phyloP scores from a whole-genome alignment of 1,140 invertebrate genomes.

The Drosophila kurseongensis region DNA sequence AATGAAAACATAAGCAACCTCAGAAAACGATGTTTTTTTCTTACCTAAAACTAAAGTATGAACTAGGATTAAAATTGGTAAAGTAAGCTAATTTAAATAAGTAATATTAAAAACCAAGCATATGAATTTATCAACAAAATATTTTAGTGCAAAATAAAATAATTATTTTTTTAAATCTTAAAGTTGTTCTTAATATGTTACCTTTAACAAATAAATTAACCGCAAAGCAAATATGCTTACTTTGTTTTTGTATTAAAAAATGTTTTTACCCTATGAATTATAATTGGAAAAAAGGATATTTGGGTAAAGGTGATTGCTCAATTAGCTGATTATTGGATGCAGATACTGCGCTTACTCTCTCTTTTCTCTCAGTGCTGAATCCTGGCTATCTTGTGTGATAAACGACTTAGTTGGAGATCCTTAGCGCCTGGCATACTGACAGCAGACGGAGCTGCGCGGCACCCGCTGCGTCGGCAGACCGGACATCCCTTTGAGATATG shows the following conservation, averaged over 20 bases:
- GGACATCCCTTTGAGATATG: constrained; percentile 91
- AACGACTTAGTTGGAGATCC: not conserved
- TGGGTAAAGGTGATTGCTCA: not conserved
- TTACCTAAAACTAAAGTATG: not conserved
- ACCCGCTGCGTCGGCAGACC: constrained; percentile 92
- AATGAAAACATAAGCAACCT: not conserved
- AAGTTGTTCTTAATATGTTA: too few relatives aligned
- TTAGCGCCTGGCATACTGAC: constrained; percentile 82
- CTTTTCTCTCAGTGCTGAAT: constrained; percentile 3
- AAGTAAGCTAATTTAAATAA: too few relatives aligned
- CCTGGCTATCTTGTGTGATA: constrained; percentile 4
- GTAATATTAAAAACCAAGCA: too few relatives aligned
- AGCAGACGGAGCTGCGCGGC: constrained; percentile 86
- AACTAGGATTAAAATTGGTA: too few relatives aligned
- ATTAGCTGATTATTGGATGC: constrained; percentile 10
- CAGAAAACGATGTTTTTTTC: not conserved
- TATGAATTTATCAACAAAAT: too few relatives aligned
- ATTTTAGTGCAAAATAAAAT: too few relatives aligned
- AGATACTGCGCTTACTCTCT: constrained; percentile 4
- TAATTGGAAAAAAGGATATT: not conserved
- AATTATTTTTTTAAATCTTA: too few relatives aligned
- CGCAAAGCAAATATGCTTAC: too few relatives aligned
- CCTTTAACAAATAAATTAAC: too few relatives aligned
- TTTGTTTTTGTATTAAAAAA: too few relatives aligned
- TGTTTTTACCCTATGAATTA: too few relatives aligned